Percentiles rank a stretch among this genome's conserved stretches.
Evolutionary conservation across 1,140 invertebrate species (phyloP).

Genomic region (Cotesia vestalis): DNA sequence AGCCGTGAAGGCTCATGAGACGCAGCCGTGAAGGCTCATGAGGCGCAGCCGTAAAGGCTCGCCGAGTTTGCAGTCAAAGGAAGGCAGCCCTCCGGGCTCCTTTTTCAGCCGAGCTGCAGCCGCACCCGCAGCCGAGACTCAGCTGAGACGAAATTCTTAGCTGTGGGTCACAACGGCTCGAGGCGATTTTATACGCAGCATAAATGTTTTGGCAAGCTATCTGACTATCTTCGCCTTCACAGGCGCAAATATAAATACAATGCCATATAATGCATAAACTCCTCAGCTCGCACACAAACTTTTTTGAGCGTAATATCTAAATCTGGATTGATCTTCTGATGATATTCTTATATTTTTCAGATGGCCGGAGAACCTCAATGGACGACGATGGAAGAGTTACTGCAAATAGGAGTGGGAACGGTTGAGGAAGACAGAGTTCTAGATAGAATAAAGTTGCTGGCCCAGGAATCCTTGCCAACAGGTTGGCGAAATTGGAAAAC

Average conservation of each 20-base stretch:
- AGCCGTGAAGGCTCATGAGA: too few species aligned
- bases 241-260: constrained; percentile 5
- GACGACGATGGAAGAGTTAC: constrained; percentile 4
- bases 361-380: background rate
- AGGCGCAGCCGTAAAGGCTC: background rate
- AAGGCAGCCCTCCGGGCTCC: background rate
- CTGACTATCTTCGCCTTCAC: background rate
- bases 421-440: background rate
- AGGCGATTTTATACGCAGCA: background rate
- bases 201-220: background rate
- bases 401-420: background rate
- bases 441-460: background rate
- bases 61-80: background rate
- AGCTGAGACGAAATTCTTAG: background rate
- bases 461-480: background rate
- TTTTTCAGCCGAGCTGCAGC: background rate
- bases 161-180: background rate
- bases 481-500: constrained; percentile 7
- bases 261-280: background rate
- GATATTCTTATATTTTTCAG: background rate
- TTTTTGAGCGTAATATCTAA: background rate
- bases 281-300: too few species aligned
- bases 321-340: background rate
- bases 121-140: background rate
- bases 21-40: too few species aligned